Base-by-base conservation (phyloP, 1,140 invertebrate species). In the Tetramorium simillimum region DNA sequence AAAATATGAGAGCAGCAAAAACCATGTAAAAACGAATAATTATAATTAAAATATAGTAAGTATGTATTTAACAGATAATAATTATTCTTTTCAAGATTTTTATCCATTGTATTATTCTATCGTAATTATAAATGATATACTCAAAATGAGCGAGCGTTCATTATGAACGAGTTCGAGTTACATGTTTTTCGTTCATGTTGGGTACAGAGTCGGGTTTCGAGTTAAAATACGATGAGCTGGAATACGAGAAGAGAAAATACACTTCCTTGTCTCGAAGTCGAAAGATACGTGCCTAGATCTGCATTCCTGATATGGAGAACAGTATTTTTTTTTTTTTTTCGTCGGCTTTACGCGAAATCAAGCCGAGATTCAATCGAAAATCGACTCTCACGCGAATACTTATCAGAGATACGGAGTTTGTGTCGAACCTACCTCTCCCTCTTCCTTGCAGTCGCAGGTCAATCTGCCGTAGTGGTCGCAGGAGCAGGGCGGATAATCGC, bases 391-490 rank as follows among this genome's bases (percentile, higher is more conserved):
- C 80, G 24, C 53, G 40, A 49, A 75, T 84, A 37, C 53, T 46
- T 82, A 72, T 80, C 72, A 56, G 28, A 12, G 58, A 63, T 85
- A 85, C 53, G 43, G n/a, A n/a, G 14, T 21, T 53, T 76, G 24
- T 75, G 21, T 24, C 28, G 33, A 73, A 93, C 94, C 92, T 94
- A 96, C 96, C 94, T 96, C 92, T 82, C 93, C 92, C n/a, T 95
- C 93, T 58, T 92, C 92, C 60, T 95, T 95, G 93, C 96, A 96
- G 90, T 95, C 95, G 93, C 96, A 96, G 91, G 95, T 95, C 67
- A 96, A 94, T 67, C 96, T 94, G 40, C 96, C 95, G 88, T 96
- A 96, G 18, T 94, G 91, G 90, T 96, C 96, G 92, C 96, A 96
- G 67, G 92, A 94, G 91, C 96, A 96, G 24, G 95, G 95, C 92